A percentile compares a stretch with the other conserved stretches of the same genome.
Conservation (phyloP, 1,140 invertebrate species). For the Anadara kagoshimensis region DNA sequence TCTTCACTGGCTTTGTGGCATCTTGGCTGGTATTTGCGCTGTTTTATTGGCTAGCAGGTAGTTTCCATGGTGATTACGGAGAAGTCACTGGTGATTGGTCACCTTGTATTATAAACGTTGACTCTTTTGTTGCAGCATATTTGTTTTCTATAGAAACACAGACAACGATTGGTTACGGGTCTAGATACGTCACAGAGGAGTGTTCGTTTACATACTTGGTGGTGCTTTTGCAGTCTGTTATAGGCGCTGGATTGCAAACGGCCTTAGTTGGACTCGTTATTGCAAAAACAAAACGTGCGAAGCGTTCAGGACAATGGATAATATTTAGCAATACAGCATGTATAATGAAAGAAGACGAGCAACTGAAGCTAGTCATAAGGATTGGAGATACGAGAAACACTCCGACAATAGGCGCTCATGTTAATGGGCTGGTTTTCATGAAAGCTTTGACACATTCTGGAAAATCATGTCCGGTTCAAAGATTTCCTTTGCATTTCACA, state of each 20-base stretch:
- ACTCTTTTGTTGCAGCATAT: conserved; percentile 68
- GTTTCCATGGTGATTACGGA: conserved; percentile 89
- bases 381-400: conserved; percentile 69
- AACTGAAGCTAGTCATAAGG: conserved; percentile 81
- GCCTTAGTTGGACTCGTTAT: conserved; percentile 67
- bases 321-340: conserved; percentile 64
- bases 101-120: conserved; percentile 67
- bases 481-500: conserved; percentile 74
- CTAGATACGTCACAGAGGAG: conserved; percentile 80
- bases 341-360: conserved; percentile 80
- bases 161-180: conserved; percentile 76
- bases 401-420: conserved; percentile 75
- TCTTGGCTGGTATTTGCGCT: conserved; percentile 94
- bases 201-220: conserved; percentile 61
- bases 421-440: conserved; percentile 91
- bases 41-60: conserved; percentile 94
- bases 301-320: conserved; percentile 63
- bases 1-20: conserved; percentile 91
- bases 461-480: conserved; percentile 38
- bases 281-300: conserved; percentile 66
- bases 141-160: conserved; percentile 76
- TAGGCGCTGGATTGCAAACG: conserved; percentile 67
- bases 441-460: conserved; percentile 50
- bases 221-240: conserved; percentile 67
- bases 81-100: conserved; percentile 78